Base-by-base conservation (phyloP, 2,888 invertebrate genomes). In the Metacarcinus magister region DNA sequence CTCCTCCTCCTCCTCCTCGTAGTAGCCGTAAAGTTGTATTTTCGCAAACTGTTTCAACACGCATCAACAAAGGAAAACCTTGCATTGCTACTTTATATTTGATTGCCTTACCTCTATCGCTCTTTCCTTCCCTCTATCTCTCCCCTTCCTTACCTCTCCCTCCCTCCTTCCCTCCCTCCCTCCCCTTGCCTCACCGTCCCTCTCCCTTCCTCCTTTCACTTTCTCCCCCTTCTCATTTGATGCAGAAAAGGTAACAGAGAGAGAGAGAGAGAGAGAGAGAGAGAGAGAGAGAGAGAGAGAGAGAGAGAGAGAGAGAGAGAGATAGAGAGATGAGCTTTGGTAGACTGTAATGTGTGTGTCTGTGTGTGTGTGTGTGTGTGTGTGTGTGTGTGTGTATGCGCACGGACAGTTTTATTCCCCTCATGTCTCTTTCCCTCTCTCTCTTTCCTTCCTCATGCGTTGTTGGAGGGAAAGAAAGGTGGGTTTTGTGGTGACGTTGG, bases 361-460 rank as follows among this genome's bases (percentile, higher is more conserved):
- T 89, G 39, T 89, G 32, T 89, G 89, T 89, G 89, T 91, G 91
- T 91, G 91, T 91, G 44, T 91, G 91, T 91, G 46, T 91, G 43
- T 91, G 46, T 44, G 43, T 46, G n/a, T 44, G 91, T 43, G 89
- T 90, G 90, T 46, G 90, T 90, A 23, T 90, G 19, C 44, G 23
- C 8, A 8, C 82, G 43, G 90, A 44, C 46, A 39, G n/a, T 44
- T 82, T 82, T 28, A 44, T 32, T 94, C 44, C 8, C n/a, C 23
- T 28, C 75, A 23, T 94, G 19, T 82, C 82, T 82, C 44, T 10
- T 44, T n/a, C 82, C 13, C 13, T 46, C n/a, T 23, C 82, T 28
- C 32, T 8, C 46, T 87, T 19, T 28, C 54, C 16, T 48, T 28
- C 13, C 54, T 48, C 82, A 28, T 5, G 28, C 82, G 82, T 28